Percentiles rank a stretch among this genome's conserved stretches.
Conservation (phyloP, 2,888 invertebrate genomes). For the Argyresthia goedartella region DNA sequence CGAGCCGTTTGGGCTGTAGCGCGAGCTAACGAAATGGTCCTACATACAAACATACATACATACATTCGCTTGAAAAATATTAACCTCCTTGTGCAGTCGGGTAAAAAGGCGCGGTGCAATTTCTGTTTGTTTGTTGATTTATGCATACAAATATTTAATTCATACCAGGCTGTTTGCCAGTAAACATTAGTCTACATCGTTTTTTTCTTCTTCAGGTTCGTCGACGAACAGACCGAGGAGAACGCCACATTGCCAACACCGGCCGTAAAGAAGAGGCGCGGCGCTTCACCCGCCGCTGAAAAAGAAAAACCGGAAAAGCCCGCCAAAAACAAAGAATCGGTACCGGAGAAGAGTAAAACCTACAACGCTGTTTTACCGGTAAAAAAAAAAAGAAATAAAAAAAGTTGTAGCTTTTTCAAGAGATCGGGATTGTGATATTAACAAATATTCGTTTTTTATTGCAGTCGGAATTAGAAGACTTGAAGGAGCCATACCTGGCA, state of each 20-base stretch:
- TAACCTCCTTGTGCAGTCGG: too few species aligned
- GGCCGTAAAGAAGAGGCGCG: conserved; percentile 45
- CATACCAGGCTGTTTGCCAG: too few species aligned
- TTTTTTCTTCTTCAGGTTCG: conserved; percentile 36
- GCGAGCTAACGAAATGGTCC: too few species aligned
- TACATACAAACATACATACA: too few species aligned
- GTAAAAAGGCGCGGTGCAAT: too few species aligned
- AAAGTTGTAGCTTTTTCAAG: too few species aligned
- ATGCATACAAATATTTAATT: too few species aligned
- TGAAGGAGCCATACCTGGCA: conserved; percentile 54
- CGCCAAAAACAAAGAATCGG: conserved; percentile 23
- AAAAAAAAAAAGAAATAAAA: not conserved
- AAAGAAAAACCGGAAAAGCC: conserved; percentile 18
- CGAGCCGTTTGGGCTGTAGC: too few species aligned
- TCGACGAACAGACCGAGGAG: conserved; percentile 62
- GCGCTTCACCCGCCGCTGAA: conserved; percentile 26
- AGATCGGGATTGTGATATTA: too few species aligned
- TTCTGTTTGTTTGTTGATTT: too few species aligned
- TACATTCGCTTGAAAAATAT: too few species aligned
- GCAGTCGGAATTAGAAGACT: conserved; percentile 51
- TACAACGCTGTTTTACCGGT: conserved; percentile 12
- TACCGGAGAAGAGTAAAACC: conserved; percentile 12
- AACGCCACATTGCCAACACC: conserved; percentile 44
- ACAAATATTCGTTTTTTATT: conserved; percentile 15
- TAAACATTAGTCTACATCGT: too few species aligned